Evolutionary conservation across 2,113 vertebrate genomes (phyloP).

Genomic region (Hyperopisus bebe): DNA sequence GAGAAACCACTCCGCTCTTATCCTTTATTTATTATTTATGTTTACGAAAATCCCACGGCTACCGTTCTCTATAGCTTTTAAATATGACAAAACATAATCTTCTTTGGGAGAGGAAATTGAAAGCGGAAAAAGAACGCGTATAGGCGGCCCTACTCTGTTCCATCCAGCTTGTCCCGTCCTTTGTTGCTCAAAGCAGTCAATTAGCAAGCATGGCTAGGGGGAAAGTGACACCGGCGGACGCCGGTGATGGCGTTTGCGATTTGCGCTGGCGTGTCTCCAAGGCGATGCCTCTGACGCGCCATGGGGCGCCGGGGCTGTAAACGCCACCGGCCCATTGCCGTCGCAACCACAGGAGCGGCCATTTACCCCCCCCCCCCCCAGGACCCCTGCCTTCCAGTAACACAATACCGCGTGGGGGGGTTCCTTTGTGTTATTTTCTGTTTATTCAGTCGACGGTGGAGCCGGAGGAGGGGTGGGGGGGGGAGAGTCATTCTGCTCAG

Average conservation of each 20-base stretch:
- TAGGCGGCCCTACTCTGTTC: not conserved
- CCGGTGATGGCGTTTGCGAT: not conserved
- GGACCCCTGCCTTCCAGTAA: conserved; percentile 5
- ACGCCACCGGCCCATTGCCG: not conserved
- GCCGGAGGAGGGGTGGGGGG: too few species aligned
- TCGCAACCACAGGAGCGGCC: not conserved
- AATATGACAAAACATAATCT: not conserved
- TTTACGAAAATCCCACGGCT: not conserved
- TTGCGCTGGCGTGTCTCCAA: conserved; percentile 10
- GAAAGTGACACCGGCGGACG: conserved; percentile 3
- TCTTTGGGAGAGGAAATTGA: not conserved
- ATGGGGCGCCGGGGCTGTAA: conserved; percentile 4
- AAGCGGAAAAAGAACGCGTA: not conserved
- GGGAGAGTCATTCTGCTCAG: not conserved
- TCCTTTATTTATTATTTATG: not conserved
- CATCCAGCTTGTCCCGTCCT: not conserved
- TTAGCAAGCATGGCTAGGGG: conserved; percentile 9
- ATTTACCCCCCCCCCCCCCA: not conserved
- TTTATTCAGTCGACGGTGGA: not conserved
- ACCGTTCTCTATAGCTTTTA: not conserved
- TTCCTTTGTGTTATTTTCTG: conserved; percentile 23
- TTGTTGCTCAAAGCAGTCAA: conserved; percentile 16
- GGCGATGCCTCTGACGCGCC: not conserved
- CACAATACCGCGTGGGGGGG: conserved; percentile 6
- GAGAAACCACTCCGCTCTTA: not conserved